Evolutionary conservation across 2,888 invertebrate genomes (phyloP), one percentile per base, ranked within the genome.

Genomic region (Incurvaria masculella): DNA sequence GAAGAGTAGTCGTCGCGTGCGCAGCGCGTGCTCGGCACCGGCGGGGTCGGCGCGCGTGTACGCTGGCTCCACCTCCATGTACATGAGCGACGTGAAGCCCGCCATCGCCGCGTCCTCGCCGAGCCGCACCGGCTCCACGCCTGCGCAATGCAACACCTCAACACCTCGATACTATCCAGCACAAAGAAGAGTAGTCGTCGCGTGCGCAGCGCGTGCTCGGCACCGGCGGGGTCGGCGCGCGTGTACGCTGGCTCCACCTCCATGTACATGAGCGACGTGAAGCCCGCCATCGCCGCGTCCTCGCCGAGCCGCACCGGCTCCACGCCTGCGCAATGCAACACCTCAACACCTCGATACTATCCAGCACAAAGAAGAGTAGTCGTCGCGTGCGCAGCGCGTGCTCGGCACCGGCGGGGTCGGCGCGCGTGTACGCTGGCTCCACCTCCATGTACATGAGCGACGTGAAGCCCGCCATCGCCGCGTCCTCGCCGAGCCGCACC

Each of bases 61-160:
- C 42, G 79, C 73, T 2, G 80, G 71, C 53, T 83, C 82, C 52
- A 82, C 80, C 11, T 81, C 80, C 59, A 83, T 81, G 51, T 75
- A 76, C 79, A 86, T 81, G 23, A 89, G 71, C 1, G 91, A 91
- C 17, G 87, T 85, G 67, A 91, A 92, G 10, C 91, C 91, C 52
- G 83, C 81, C 52, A 91, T 72, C 42, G 81, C 81, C 38, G 81
- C 69, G 60, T 90, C 88, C 66, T 90, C 90, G n/a, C 86, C 84
- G 53, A 89, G 66, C 49, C 82, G 79, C 17, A 89, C 81, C 47
- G 80, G 69, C 48, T 84, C 84, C 57, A 79, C 76, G 53, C 82
- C 87, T 86, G 68, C n/a, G 69, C 66, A n/a, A n/a, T n/a, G n/a
- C n/a, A n/a, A n/a, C n/a, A n/a, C n/a, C n/a, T n/a, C n/a, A n/a